Conservation (phyloP, 2,113 vertebrate species). For the Hyla sarda region DNA sequence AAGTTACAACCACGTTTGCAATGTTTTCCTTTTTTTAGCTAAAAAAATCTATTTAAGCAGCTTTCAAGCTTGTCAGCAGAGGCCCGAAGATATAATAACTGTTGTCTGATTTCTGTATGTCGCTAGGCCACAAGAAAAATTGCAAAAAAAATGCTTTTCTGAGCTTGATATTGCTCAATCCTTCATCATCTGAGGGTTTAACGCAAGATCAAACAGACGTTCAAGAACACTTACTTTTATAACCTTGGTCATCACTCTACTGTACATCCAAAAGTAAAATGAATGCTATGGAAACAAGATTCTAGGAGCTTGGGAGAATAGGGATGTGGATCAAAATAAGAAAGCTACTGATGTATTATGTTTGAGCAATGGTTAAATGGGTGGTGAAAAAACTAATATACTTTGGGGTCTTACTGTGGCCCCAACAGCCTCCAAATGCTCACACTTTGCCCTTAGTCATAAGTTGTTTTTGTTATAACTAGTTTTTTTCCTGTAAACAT, state of each 20-base stretch:
- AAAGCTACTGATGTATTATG: not conserved
- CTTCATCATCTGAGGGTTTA: slow-evolving; percentile 18
- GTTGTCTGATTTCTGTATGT: not conserved
- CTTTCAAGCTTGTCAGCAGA: not conserved
- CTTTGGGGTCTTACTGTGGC: not conserved
- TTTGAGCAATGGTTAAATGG: not conserved
- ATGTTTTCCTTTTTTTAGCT: not conserved
- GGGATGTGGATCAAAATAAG: not conserved
- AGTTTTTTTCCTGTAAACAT: too few species aligned
- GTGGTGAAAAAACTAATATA: not conserved
- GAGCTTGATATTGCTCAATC: not conserved
- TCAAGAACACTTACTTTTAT: slow-evolving; percentile 20
- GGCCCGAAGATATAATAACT: not conserved
- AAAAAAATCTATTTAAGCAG: not conserved
- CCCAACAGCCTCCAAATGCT: too few species aligned
- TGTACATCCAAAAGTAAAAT: not conserved
- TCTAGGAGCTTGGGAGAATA: not conserved
- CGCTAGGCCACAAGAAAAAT: not conserved
- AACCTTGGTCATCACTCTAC: slow-evolving; percentile 25
- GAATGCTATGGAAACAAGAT: not conserved
- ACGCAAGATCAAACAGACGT: slow-evolving; percentile 8
- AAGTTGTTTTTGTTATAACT: too few species aligned
- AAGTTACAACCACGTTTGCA: not conserved
- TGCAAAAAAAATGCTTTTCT: not conserved
- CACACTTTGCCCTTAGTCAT: too few species aligned